Evolutionary conservation across 2,113 vertebrate species (phyloP), one percentile per base, ranked within the genome.

Genomic region (Tapirus terrestris): DNA sequence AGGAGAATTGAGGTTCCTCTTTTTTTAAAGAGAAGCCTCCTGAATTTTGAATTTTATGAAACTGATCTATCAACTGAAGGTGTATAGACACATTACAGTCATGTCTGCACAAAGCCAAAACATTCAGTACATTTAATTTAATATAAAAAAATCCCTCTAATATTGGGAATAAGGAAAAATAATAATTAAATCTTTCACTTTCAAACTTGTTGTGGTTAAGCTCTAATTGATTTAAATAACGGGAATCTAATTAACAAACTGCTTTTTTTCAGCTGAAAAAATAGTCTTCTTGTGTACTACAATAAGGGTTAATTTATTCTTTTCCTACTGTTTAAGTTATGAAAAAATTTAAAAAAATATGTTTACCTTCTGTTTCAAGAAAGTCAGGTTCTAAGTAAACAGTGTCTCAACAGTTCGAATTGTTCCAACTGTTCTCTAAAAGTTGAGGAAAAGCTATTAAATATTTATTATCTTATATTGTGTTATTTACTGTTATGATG

Each of bases 351-450:
- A 87, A n/a, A 20, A 92, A 96, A 93, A 48, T 63, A 72, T 97
- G 51, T 94, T 96, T 97, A 96, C 94, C 79, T 95, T 97, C 89
- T 96, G 94, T 87, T 97, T 96, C 80, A 39, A 81, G 29, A 87
- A 96, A 97, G 58, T 96, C 79, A 77, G 51, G 77, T 95, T 94
- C 76, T 97, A 96, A 93, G 80, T 96, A 98, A 96, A 98, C n/a
- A 96, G 63, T 87, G 45, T 95, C 92, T 96, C 72, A 95, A 84
- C 88, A 87, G 86, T 96, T 96, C 97, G 58, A 94, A 97, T 92
- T 87, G 63, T 82, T 97, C 83, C 92, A 97, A 97, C 68, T 97
- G 68, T 96, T 98, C 16, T 92, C 73, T 53, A 82, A 92, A 97
- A 96, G 89, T 96, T 72, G 87, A 94, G 65, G 45, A 93, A 91